Evolutionary conservation across 2,888 invertebrate species (phyloP).

Genomic region (Synanthedon vespiformis): DNA sequence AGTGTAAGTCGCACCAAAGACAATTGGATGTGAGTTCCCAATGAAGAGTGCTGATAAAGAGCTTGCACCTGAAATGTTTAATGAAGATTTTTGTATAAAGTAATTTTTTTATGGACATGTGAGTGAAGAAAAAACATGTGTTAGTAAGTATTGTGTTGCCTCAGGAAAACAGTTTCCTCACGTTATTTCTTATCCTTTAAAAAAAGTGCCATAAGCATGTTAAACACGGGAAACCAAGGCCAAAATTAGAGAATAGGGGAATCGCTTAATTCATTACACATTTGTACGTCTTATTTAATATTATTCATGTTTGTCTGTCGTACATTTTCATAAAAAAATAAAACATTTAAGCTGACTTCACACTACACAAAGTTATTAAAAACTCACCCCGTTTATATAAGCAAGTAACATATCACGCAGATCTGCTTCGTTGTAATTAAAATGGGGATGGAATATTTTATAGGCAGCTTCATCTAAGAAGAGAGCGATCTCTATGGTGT

Average conservation of each 20-base stretch:
- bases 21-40: conserved; percentile 75
- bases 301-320: too few species aligned
- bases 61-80: conserved; percentile 75
- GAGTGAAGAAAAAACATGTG: too few species aligned
- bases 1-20: conserved; percentile 79
- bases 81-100: not conserved
- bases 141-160: too few species aligned
- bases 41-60: conserved; percentile 80
- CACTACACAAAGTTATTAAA: not conserved
- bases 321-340: too few species aligned
- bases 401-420: conserved; percentile 82
- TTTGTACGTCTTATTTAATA: too few species aligned
- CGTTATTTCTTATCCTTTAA: too few species aligned
- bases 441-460: conserved; percentile 76
- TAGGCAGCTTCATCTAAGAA: conserved; percentile 83
- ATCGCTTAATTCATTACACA: too few species aligned
- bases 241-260: too few species aligned
- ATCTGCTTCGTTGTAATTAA: conserved; percentile 74
- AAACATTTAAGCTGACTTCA: too few species aligned
- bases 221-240: too few species aligned
- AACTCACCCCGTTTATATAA: conserved; percentile 79
- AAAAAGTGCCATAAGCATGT: too few species aligned
- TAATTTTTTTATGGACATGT: not conserved
- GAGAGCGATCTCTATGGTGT: conserved; percentile 78
- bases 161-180: too few species aligned